These are phyloP conservation scores for Petrocephalus microphthalmus DNA, from an alignment of 2,113 vertebrate species.

Conservation along the genomic window DNA sequence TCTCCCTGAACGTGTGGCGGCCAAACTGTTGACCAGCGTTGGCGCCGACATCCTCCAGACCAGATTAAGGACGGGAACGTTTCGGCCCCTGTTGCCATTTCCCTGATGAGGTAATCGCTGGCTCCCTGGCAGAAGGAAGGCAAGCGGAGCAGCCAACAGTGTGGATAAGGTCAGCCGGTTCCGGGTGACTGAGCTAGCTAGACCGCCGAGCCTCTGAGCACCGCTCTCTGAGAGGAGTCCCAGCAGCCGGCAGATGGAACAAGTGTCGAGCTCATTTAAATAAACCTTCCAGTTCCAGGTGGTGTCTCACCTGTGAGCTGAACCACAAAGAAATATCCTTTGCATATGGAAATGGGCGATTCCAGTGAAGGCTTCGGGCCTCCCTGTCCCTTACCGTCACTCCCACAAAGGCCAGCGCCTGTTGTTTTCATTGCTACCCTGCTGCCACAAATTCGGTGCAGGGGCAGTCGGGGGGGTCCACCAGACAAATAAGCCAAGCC, in stretches of 20 bases:
- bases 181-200: constrained; percentile 42
- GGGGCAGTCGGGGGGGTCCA: too few species aligned
- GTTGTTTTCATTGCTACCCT: neutral
- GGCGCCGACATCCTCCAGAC: neutral
- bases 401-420: neutral
- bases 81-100: constrained; percentile 1
- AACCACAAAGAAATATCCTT: constrained; percentile 54
- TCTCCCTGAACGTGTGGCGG: neutral
- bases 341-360: constrained; percentile 58
- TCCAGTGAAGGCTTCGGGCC: constrained; percentile 57
- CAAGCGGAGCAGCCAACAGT: constrained; percentile 28
- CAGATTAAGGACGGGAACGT: neutral
- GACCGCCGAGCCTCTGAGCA: constrained; percentile 19
- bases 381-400: constrained; percentile 9
- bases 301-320: constrained; percentile 56
- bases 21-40: neutral
- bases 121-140: neutral
- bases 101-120: neutral
- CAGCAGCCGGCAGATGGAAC: constrained; percentile 59
- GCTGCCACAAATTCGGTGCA: too few species aligned
- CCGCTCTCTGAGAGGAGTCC: constrained; percentile 22
- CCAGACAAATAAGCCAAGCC: neutral
- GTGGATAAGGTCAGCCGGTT: constrained; percentile 34
- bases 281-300: constrained; percentile 58
- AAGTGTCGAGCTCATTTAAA: constrained; percentile 56